Evolutionary conservation across 92 coral and sea anemone genomes (phyloP).

Genomic region (Porites lobata): DNA sequence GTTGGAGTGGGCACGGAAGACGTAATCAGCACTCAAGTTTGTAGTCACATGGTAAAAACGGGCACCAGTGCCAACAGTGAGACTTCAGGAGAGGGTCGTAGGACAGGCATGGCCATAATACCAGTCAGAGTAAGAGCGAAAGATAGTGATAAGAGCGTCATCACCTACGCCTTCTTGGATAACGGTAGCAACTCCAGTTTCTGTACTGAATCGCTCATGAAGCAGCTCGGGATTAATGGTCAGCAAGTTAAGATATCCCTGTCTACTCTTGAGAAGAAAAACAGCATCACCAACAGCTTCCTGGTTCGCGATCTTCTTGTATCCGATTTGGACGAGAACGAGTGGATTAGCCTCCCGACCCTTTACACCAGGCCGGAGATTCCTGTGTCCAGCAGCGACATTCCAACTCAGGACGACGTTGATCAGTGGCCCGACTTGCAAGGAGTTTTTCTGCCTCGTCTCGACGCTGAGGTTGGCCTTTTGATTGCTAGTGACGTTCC

Average conservation of each 20-base stretch:
- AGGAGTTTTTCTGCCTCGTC: conserved; percentile 33
- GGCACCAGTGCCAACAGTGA: background rate
- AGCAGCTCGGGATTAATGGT: conserved; percentile 44
- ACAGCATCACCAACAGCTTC: conserved; percentile 24
- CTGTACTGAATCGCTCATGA: conserved; percentile 45
- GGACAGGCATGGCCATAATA: conserved; percentile 53
- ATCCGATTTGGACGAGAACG: conserved; percentile 58
- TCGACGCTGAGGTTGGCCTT: conserved; percentile 57
- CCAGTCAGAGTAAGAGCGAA: conserved; percentile 58
- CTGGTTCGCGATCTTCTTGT: conserved; percentile 32
- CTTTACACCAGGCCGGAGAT: conserved; percentile 36
- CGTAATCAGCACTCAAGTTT: background rate
- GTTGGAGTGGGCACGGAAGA: background rate
- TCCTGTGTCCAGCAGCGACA: conserved; percentile 44
- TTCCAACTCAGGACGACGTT: conserved; percentile 63
- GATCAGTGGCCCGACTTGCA: conserved; percentile 67
- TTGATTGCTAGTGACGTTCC: conserved; percentile 60
- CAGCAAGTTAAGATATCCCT: conserved; percentile 38
- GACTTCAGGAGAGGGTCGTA: conserved; percentile 32
- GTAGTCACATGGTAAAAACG: background rate
- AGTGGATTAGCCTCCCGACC: conserved; percentile 35
- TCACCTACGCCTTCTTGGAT: conserved; percentile 66
- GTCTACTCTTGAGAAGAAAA: conserved; percentile 29
- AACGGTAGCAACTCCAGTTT: conserved; percentile 60
- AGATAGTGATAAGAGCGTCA: conserved; percentile 15